Evolutionary conservation across 2,113 vertebrate genomes (phyloP).

Genomic region (Bubo bubo): DNA sequence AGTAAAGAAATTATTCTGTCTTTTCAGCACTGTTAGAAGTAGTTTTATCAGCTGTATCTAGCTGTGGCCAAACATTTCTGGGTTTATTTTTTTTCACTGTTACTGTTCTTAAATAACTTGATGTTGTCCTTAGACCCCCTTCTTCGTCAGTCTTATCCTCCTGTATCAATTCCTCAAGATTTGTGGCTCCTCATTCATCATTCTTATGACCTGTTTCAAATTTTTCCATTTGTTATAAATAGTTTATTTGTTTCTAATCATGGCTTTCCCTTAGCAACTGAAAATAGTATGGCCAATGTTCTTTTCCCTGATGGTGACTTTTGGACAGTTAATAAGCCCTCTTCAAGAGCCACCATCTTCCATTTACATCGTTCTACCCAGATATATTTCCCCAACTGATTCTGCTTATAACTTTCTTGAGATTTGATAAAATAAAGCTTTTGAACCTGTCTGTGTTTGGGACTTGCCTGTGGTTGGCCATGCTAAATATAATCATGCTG

Average conservation of each 20-base stretch:
- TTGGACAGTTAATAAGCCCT: not conserved
- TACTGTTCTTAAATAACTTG: not conserved
- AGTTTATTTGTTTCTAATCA: not conserved
- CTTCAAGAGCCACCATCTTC: not conserved
- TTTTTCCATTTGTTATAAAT: not conserved
- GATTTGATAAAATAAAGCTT: slow-evolving; percentile 14
- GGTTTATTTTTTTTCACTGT: not conserved
- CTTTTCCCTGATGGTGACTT: not conserved
- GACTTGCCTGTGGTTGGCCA: not conserved
- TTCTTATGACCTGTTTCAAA: not conserved
- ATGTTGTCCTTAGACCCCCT: not conserved
- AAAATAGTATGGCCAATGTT: not conserved
- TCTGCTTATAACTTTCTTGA: not conserved
- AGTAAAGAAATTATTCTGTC: not conserved
- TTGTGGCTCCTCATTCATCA: not conserved
- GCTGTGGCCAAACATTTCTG: not conserved
- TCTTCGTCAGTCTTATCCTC: not conserved
- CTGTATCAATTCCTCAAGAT: not conserved
- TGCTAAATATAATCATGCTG: not conserved
- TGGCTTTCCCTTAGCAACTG: not conserved
- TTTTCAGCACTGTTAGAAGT: not conserved
- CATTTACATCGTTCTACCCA: not conserved
- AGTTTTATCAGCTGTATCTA: not conserved
- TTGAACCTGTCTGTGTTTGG: not conserved
- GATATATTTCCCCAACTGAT: not conserved